A percentile compares a stretch with the other conserved stretches of the same genome.
Evolutionary conservation across 2,797 vertebrate species (phyloP).

Genomic region (Galaxias olidus): DNA sequence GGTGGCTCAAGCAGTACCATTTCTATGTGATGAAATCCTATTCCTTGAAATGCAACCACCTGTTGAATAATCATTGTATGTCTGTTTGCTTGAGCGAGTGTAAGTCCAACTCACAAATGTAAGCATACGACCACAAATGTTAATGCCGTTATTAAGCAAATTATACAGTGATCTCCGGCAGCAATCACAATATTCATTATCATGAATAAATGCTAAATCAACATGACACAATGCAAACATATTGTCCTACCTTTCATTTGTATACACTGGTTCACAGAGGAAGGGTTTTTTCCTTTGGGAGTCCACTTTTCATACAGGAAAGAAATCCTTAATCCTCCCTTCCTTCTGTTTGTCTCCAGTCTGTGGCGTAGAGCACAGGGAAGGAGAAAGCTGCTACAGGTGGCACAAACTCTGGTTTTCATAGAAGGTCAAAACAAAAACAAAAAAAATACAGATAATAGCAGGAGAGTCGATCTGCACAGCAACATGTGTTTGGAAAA

Average conservation of each 20-base stretch:
- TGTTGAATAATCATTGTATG: conserved; percentile 58
- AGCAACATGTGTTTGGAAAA: conserved; percentile 80
- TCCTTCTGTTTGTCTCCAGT: conserved; percentile 12
- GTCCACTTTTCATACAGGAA: conserved; percentile 63
- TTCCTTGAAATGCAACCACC: conserved; percentile 57
- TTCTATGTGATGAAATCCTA: no score
- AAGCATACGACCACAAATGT: no score
- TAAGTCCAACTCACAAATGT: no score
- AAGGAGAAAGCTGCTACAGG: conserved; percentile 66
- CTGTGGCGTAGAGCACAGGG: conserved; percentile 60
- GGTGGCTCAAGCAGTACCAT: no score
- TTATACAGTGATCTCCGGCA: not conserved
- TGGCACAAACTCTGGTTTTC: conserved; percentile 65
- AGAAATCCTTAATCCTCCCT: conserved; percentile 36
- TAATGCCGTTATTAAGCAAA: no score
- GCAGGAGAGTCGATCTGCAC: conserved; percentile 53
- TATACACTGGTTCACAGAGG: conserved; percentile 49
- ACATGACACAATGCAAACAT: conserved; percentile 28
- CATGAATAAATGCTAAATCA: conserved; percentile 32
- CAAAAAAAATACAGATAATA: conserved; percentile 39
- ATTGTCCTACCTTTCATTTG: conserved; percentile 80
- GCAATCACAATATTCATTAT: not conserved
- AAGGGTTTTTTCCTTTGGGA: conserved; percentile 55
- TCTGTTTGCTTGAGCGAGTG: conserved; percentile 8
- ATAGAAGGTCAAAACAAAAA: conserved; percentile 46